phyloP scores from a whole-genome alignment of 2,888 invertebrate species.

The Nemoura dubitans region DNA sequence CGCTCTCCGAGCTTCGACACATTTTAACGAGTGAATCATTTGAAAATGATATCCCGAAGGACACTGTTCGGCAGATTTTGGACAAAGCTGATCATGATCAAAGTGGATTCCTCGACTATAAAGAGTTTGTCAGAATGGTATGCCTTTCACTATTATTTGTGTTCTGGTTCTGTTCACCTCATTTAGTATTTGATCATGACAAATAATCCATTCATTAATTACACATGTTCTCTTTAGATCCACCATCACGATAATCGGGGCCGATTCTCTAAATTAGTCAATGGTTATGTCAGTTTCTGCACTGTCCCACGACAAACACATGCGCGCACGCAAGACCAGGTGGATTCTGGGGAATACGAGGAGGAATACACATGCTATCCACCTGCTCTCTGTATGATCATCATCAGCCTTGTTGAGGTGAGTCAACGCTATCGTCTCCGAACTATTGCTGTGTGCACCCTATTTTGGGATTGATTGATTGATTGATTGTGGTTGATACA shows the following conservation, averaged over 20 bases:
- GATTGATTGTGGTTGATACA: too few species aligned
- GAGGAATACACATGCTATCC: slow-evolving; percentile 93
- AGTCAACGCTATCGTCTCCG: too few species aligned
- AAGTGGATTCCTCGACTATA: slow-evolving; percentile 44
- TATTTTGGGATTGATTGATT: background rate
- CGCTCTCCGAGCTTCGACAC: slow-evolving; percentile 71
- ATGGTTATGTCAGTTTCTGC: slow-evolving; percentile 22
- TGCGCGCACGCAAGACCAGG: background rate
- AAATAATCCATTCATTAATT: too few species aligned
- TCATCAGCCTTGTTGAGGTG: slow-evolving; percentile 89
- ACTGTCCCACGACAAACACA: slow-evolving; percentile 28
- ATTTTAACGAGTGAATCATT: slow-evolving; percentile 57
- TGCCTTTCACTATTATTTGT: background rate
- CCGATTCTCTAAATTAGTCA: slow-evolving; percentile 14
- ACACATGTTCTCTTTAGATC: slow-evolving; percentile 1
- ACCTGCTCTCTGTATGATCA: slow-evolving; percentile 92
- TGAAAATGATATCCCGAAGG: slow-evolving; percentile 67
- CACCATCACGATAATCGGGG: slow-evolving; percentile 33
- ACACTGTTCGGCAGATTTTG: slow-evolving; percentile 40
- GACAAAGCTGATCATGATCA: slow-evolving; percentile 41
- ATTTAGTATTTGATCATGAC: too few species aligned
- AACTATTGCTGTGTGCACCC: background rate
- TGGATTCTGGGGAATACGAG: slow-evolving; percentile 75
- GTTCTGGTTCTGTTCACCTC: too few species aligned
- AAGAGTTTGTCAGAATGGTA: slow-evolving; percentile 45